Evolutionary conservation across 2,797 vertebrate genomes (phyloP), one percentile per base, ranked within the genome.

Genomic region (Gambelia wislizenii): DNA sequence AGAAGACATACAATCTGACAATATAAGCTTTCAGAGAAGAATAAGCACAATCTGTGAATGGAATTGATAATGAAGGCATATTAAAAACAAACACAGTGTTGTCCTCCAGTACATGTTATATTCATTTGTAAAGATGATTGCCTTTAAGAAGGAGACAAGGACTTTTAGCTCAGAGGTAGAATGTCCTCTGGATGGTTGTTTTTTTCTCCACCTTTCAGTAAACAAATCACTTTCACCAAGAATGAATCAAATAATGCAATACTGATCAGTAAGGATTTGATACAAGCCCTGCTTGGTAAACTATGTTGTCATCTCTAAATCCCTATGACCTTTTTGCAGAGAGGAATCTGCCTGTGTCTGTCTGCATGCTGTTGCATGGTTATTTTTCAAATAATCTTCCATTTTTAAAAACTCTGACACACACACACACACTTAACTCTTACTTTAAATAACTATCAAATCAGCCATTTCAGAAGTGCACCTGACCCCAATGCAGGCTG

Each of bases 11-110:
- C 84, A 82, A 49, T 87, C 85, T 86, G 84, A 90, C 67, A 90
- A 88, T 0, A 6, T 56, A 88, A 93, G 42, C 54, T 91, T 94
- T 91, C 72, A 89, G 1, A 93, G 36, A 80, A 93, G 89, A 93
- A 91, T 39, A 54, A 92, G 77, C 84, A 36, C 27, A 89, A 87
- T 88, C 18, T 1, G 12, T 90, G 91, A 91, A 75, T 0, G 36
- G 69, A 90, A 79, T 13, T 72, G 67, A 61, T 84, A 91, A 94
- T 22, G 72, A 59, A 78, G 1, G 56, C 69, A 86, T 77, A 91
- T 85, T 87, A 90, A 92, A 70, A 90, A 69, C 13, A 88, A 87
- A 22, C 0, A 27, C n/a, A 83, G 14, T 9, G 30, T n/a, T 83
- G 74, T 27, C 18, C 3, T 61, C 39, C 6, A 39, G 16, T 18